A percentile compares a stretch with the other conserved stretches of the same genome.
Evolutionary conservation across 2,797 vertebrate species (phyloP).

Genomic region (Margarornis squamiger): DNA sequence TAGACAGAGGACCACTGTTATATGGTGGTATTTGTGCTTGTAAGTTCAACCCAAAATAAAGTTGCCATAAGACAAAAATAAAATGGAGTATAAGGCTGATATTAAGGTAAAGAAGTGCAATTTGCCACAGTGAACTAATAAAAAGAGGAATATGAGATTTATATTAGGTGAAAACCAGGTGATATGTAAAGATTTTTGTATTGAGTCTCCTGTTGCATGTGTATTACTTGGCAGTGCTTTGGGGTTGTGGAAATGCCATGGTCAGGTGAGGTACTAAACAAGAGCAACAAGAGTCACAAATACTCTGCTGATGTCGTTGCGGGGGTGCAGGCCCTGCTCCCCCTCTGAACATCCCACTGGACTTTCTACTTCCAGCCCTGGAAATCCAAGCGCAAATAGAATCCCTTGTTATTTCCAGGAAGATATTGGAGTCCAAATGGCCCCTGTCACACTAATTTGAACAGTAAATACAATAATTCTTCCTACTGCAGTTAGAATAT

Average conservation of each 20-base stretch:
- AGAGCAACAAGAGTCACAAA: neutral
- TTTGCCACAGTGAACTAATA: neutral
- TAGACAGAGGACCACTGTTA: neutral
- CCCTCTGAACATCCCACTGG: neutral
- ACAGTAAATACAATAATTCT: neutral
- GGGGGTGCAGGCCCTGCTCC: neutral
- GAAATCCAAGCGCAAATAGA: neutral
- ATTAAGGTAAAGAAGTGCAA: neutral
- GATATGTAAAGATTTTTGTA: neutral
- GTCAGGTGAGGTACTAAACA: neutral
- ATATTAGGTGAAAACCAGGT: neutral
- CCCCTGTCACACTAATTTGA: neutral
- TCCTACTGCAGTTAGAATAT: neutral
- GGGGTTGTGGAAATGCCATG: neutral
- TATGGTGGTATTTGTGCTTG: neutral
- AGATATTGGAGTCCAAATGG: neutral
- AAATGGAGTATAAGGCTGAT: neutral
- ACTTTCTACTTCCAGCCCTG: neutral
- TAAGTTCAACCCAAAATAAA: neutral
- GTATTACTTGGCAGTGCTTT: neutral
- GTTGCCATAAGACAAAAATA: neutral
- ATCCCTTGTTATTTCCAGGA: neutral
- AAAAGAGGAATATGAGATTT: neutral
- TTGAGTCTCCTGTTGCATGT: neutral
- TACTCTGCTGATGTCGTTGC: neutral